These are phyloP conservation scores for Coelopa pilipes DNA, from an alignment of 2,888 invertebrate genomes.

Conservation along the genomic window DNA sequence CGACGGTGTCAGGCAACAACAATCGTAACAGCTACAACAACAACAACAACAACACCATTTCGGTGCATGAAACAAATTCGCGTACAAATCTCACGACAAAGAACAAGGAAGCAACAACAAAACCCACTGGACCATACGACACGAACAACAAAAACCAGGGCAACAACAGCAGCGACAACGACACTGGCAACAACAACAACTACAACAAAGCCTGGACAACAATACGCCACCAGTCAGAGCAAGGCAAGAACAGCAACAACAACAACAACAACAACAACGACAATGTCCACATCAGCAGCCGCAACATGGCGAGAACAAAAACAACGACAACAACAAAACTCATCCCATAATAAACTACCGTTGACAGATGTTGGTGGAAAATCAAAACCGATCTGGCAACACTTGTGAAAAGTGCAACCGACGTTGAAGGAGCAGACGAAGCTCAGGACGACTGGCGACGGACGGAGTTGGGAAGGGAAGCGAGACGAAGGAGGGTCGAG, in stretches of 20 bases:
- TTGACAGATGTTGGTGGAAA: slow-evolving; percentile 20
- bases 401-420: slow-evolving; percentile 21
- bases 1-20: background rate
- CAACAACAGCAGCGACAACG: background rate
- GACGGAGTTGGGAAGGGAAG: background rate
- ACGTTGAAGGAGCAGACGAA: no score
- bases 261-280: background rate
- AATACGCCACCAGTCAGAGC: slow-evolving; percentile 6
- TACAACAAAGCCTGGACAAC: background rate
- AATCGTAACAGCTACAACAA: no score
- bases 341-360: slow-evolving; percentile 11
- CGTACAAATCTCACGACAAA: slow-evolving; percentile 33
- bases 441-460: background rate
- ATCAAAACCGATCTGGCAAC: slow-evolving; percentile 31
- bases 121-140: background rate
- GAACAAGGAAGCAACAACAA: background rate
- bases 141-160: background rate
- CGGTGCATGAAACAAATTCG: slow-evolving; percentile 34
- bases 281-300: background rate
- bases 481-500: background rate
- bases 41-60: slow-evolving; percentile 27
- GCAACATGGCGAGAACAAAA: background rate
- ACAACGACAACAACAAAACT: background rate
- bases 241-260: background rate
- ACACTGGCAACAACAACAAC: background rate